Evolutionary conservation across 2,113 vertebrate genomes (phyloP).

Genomic region (Anhinga anhinga): DNA sequence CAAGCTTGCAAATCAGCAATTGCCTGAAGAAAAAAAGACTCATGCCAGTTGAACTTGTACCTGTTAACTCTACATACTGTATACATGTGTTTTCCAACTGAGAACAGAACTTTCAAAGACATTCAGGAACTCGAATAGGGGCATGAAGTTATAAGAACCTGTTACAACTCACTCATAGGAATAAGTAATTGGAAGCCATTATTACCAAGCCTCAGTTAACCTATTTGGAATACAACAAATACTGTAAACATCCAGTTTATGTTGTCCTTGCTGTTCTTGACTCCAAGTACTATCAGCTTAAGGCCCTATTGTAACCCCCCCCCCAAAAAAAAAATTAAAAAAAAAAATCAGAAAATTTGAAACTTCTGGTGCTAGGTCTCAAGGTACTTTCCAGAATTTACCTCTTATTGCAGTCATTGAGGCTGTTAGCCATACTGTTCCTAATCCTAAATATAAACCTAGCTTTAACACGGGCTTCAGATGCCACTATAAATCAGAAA

Average conservation of each 20-base stretch:
- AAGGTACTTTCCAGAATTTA: not conserved
- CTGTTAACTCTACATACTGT: not conserved
- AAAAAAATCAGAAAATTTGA: not conserved
- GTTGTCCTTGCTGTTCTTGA: not conserved
- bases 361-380: not conserved
- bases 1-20: not conserved
- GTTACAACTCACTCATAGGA: not conserved
- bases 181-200: not conserved
- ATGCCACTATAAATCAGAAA: not conserved
- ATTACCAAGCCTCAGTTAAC: not conserved
- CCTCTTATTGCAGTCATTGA: not conserved
- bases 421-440: not conserved
- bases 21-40: not conserved
- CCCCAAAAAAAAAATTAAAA: not conserved
- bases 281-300: not conserved
- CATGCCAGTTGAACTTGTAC: not conserved
- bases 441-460: not conserved
- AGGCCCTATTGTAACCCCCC: not conserved
- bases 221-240: not conserved
- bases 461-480: not conserved
- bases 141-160: not conserved
- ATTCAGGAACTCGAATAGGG: not conserved
- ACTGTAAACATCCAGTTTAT: not conserved
- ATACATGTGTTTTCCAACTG: not conserved
- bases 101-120: not conserved